Conservation (phyloP, 2,888 invertebrate genomes). For the Chromoteleia sp. region DNA sequence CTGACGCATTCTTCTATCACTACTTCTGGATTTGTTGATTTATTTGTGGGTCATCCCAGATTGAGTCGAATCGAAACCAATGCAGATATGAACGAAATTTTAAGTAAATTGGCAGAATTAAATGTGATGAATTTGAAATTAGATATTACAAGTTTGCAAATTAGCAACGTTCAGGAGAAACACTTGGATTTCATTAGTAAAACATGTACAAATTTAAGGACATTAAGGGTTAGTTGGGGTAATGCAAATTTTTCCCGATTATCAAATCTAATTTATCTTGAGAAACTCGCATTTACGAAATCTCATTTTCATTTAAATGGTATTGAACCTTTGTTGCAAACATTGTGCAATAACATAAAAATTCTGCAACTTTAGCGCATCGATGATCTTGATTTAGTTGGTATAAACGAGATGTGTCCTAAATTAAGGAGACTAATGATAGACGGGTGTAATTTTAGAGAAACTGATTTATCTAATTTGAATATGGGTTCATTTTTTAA, state of each 20-base stretch:
- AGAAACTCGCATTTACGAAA: slow-evolving; percentile 11
- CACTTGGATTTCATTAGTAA: slow-evolving; percentile 18
- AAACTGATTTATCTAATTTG: neutral
- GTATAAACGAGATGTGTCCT: slow-evolving; percentile 22
- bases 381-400: slow-evolving; percentile 8
- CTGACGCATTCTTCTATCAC: slow-evolving; percentile 28
- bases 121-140: neutral
- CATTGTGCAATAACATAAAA: slow-evolving; percentile 3
- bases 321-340: slow-evolving; percentile 10
- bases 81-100: slow-evolving; percentile 23
- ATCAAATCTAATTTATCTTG: slow-evolving; percentile 1
- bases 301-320: slow-evolving; percentile 9
- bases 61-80: slow-evolving; percentile 10
- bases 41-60: slow-evolving; percentile 19
- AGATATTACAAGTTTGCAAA: neutral
- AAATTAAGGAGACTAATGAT: slow-evolving; percentile 27
- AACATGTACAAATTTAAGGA: slow-evolving; percentile 17
- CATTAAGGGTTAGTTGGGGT: slow-evolving; percentile 13
- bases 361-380: slow-evolving; percentile 28
- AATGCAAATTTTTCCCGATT: slow-evolving; percentile 6
- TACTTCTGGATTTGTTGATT: slow-evolving; percentile 15
- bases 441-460: slow-evolving; percentile 23
- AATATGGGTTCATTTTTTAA: neutral
- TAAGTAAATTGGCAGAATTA: neutral
- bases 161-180: neutral